These are phyloP conservation scores for Poecilia latipinna DNA, from an alignment of 2,113 vertebrate species.

Conservation along the genomic window DNA sequence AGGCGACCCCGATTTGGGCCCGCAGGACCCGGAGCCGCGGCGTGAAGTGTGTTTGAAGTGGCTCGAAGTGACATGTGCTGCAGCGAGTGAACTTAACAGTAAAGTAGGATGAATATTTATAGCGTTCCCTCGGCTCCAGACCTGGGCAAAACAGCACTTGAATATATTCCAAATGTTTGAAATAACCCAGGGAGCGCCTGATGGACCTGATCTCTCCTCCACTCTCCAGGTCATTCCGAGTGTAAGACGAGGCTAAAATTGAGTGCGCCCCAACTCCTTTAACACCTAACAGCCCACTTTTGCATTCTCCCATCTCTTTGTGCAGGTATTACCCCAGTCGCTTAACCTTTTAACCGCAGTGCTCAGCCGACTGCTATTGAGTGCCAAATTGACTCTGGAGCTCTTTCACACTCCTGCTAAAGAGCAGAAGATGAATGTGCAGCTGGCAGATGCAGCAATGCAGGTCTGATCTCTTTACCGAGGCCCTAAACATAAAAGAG, in stretches of 20 bases:
- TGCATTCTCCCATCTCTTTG: constrained; percentile 27
- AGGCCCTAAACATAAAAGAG: neutral
- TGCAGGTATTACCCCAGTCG: constrained; percentile 41
- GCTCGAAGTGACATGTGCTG: constrained; percentile 52
- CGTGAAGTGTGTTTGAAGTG: constrained; percentile 62
- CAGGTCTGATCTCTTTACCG: constrained; percentile 18
- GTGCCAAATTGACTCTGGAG: constrained; percentile 42
- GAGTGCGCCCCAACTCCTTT: constrained; percentile 39
- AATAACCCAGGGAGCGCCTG: constrained; percentile 49
- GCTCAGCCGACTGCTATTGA: constrained; percentile 28
- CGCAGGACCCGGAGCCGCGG: constrained; percentile 50
- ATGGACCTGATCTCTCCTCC: constrained; percentile 42
- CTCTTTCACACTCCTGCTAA: constrained; percentile 25
- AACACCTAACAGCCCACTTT: constrained; percentile 45
- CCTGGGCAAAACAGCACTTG: constrained; percentile 59
- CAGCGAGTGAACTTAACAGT: constrained; percentile 40
- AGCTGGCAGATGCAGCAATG: constrained; percentile 5
- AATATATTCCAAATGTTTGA: constrained; percentile 62
- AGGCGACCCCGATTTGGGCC: constrained; percentile 63
- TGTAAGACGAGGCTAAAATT: constrained; percentile 42
- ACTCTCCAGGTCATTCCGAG: constrained; percentile 33
- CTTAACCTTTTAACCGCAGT: constrained; percentile 52
- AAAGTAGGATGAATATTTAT: constrained; percentile 72
- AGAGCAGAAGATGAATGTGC: constrained; percentile 7
- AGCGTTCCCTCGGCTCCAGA: constrained; percentile 56